Evolutionary conservation across 2,888 invertebrate species (phyloP).

Genomic region (Mesorhabditis sp.): DNA sequence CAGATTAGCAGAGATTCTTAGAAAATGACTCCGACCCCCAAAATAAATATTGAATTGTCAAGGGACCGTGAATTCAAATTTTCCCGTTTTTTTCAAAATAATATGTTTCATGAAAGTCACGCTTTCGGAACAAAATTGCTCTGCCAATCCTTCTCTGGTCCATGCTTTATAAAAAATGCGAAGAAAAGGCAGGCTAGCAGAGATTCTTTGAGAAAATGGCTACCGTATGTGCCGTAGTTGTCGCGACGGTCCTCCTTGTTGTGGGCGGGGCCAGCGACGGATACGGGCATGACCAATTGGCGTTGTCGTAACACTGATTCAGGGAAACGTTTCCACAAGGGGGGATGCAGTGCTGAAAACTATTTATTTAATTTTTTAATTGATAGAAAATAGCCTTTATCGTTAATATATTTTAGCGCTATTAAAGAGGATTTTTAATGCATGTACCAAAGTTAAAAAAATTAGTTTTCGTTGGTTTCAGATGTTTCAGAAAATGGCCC

Average conservation of each 20-base stretch:
- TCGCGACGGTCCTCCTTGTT: constrained; percentile 17
- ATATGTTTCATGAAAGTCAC: too few relatives aligned
- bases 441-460: background rate
- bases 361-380: background rate
- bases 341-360: constrained; percentile 29
- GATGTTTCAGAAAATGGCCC: too few relatives aligned
- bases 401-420: background rate
- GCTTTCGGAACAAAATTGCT: too few relatives aligned
- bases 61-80: too few relatives aligned
- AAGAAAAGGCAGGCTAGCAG: too few relatives aligned
- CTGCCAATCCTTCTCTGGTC: too few relatives aligned
- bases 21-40: too few relatives aligned
- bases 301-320: constrained; percentile 17
- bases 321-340: constrained; percentile 28
- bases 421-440: background rate
- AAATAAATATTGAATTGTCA: too few relatives aligned
- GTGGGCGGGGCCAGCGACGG: constrained; percentile 21
- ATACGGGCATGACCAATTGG: constrained; percentile 5
- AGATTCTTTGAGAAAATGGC: too few relatives aligned
- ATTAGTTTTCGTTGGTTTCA: background rate
- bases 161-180: too few relatives aligned
- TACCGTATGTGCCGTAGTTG: constrained; percentile 14
- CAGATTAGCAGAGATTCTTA: too few relatives aligned
- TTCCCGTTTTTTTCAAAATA: too few relatives aligned
- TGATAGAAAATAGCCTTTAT: background rate